Percentiles rank a stretch among this genome's conserved stretches.
phyloP scores from a whole-genome alignment of 92 coral and sea anemone species.

The Umimayanthus kanabou region DNA sequence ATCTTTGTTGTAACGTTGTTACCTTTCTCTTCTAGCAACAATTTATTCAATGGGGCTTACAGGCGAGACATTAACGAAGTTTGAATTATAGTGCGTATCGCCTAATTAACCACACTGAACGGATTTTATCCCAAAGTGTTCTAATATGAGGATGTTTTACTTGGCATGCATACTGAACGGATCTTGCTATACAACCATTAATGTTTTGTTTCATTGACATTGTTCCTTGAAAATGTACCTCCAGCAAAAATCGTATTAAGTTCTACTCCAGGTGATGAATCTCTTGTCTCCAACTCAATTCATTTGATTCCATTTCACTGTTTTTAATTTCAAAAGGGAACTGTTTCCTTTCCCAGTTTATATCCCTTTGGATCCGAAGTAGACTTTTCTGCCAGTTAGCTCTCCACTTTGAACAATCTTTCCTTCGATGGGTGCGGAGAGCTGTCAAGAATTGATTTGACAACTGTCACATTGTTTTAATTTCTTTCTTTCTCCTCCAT shows the following conservation, averaged over 20 bases:
- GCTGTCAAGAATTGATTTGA: background rate
- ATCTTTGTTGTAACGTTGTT: background rate
- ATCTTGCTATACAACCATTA: background rate
- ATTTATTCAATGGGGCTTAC: background rate
- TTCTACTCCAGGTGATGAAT: background rate
- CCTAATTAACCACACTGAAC: background rate
- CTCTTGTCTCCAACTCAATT: background rate
- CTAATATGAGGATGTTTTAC: background rate
- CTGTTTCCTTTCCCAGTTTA: background rate
- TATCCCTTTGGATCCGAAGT: background rate
- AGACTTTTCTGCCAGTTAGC: background rate
- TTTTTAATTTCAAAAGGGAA: background rate
- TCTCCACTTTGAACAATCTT: background rate
- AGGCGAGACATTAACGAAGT: background rate
- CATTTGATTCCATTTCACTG: background rate
- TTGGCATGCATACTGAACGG: background rate
- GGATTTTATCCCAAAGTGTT: background rate
- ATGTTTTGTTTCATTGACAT: background rate
- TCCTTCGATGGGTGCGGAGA: background rate
- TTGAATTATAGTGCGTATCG: background rate
- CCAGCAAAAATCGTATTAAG: background rate
- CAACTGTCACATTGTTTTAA: background rate
- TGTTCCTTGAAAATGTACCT: background rate
- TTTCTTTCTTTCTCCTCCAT: constrained; percentile 13
- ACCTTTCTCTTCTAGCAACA: background rate